A percentile compares a stretch with the other conserved stretches of the same genome.
Conservation (phyloP, 2,113 vertebrate genomes). For the Oceanodroma tethys region DNA sequence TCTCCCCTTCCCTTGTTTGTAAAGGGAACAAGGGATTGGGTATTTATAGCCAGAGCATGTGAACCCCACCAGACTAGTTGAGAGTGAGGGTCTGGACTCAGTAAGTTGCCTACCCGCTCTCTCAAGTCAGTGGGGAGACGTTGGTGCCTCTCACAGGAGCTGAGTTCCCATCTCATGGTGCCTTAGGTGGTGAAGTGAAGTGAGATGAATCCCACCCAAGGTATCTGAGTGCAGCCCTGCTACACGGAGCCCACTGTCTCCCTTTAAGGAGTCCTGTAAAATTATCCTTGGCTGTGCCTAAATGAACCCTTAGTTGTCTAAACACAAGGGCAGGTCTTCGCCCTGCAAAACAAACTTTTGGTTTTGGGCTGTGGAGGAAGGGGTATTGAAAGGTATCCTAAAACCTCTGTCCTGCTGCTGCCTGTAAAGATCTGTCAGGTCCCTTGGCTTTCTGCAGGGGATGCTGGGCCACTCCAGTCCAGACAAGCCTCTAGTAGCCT, state of each 20-base stretch:
- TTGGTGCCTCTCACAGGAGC: not conserved
- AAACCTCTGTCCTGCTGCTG: not conserved
- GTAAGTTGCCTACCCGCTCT: too few relatives aligned
- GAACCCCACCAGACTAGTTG: not conserved
- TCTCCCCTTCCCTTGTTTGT: not conserved
- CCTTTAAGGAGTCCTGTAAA: not conserved
- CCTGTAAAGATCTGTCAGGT: not conserved
- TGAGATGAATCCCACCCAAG: not conserved
- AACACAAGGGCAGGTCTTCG: not conserved
- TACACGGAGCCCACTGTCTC: not conserved
- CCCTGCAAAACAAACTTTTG: not conserved
- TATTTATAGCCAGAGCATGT: not conserved
- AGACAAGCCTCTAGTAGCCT: not conserved
- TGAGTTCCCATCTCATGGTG: not conserved
- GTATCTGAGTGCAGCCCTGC: not conserved
- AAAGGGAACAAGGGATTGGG: not conserved
- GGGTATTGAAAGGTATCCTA: not conserved
- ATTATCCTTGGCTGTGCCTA: not conserved
- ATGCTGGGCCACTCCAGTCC: not conserved
- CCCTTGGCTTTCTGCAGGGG: not conserved
- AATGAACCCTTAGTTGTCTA: not conserved
- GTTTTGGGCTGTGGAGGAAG: not conserved
- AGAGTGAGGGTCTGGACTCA: not conserved
- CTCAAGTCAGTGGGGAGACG: not conserved
- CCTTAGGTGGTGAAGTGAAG: not conserved